Evolutionary conservation across 2,888 invertebrate genomes (phyloP), one percentile per base, ranked within the genome.

Genomic region (Hydropsyche betteni): DNA sequence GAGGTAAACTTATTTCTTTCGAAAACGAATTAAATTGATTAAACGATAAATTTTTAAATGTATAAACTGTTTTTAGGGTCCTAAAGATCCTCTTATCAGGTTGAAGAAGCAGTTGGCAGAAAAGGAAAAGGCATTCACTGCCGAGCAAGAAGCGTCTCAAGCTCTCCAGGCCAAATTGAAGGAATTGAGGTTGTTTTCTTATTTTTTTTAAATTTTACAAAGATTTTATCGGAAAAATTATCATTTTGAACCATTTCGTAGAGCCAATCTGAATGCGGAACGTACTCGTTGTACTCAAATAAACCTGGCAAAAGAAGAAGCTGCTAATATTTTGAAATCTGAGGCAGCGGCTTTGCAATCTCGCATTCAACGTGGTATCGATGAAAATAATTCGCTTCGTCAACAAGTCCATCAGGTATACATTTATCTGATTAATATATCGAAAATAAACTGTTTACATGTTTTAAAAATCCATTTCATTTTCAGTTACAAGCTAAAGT

Each of bases 21-120:
- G 24, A 24, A 24, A 24, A 24, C 2, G 1, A 2, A 24, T 24
- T 24, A 24, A 24, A 24, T 24, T 24, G 2, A 24, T 2, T 24
- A 24, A 24, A 24, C 24, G 52, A 52, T 52, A 2, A 1, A 52
- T 24, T 24, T 24, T 24, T 24, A 24, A 24, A 24, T 24, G 24
- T 24, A 24, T 24, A 24, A 24, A 38, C 16, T 64, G 0, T 64
- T 58, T 76, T 77, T 82, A 92, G 90, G 93, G 93, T 58, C 91
- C 93, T 71, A 91, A 93, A 69, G 96, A 97, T 84, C 94, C 95
- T 0, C 90, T 95, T 79, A 93, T 94, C 80, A 93, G 94, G 82
- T 83, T 97, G 80, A 95, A 94, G 84, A 96, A 94, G 81, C 96
- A 97, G 84, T 86, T 97, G 38, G 93, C 94, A 33, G 96, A 97